Base-by-base conservation (phyloP, 2,797 vertebrate species). In the Dendrocincla tyrannina region DNA sequence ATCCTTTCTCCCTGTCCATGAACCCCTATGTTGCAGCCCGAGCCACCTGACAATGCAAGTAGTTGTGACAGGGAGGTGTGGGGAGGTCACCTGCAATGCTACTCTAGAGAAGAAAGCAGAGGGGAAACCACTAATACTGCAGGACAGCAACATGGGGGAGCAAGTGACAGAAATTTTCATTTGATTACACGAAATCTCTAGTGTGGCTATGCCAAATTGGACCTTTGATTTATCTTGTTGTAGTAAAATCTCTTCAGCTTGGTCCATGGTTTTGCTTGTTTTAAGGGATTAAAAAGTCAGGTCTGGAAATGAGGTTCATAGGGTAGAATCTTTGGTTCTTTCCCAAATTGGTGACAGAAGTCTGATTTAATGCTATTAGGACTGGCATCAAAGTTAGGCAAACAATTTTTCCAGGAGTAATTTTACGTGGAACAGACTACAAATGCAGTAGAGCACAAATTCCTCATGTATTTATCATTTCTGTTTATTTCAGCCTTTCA, bases 281-380 rank as follows among this genome's bases (percentile, higher is more conserved):
- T 87, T 44, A 52, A 64, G 56, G 44, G 10, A 18, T 91, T 88
- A n/a, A 53, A 37, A 63, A 93, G 35, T 89, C 58, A 88, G 30
- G 25, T 85, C 64, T 80, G 72, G 49, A 89, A 93, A 77, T 25
- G 15, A 76, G 47, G 32, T n/a, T 64, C 18, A 13, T 9, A 53
- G 46, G 23, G 41, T n/a, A 63, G 81, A 91, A 90, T 39, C 46
- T 85, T 83, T 56, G 62, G 11, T 85, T 95, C 68, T 67, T 93
- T 42, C 63, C 30, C 59, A 62, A 90, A 70, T 10, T 67, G 33
- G 41, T 84, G 80, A 70, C 73, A 86, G 73, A 86, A 88, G 17
- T 75, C 73, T 86, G 62, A 85, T 53, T 80, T 52, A 25, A 42
- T 42, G 85, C 76, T 25, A 20, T 52, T 64, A 85, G 56, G 41